Conservation (phyloP, 2,113 vertebrate species). For the Neolamprologus hecqui region DNA sequence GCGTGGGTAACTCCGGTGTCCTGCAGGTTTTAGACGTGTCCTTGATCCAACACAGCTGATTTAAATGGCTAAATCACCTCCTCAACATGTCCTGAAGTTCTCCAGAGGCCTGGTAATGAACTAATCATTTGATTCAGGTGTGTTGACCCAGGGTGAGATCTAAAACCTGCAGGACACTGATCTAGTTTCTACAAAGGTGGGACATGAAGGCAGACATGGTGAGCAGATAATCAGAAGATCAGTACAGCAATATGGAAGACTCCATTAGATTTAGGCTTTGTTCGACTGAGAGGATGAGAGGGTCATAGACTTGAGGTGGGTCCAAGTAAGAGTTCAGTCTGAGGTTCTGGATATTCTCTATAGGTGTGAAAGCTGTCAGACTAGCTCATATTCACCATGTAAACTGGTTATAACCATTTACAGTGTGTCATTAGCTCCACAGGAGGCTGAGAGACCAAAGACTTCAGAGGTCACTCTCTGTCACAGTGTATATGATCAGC, state of each 20-base stretch:
- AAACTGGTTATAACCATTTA: not conserved
- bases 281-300: not conserved
- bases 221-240: not conserved
- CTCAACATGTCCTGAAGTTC: not conserved
- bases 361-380: not conserved
- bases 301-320: not conserved
- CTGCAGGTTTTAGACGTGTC: too few species aligned
- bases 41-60: not conserved
- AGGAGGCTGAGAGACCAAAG: not conserved
- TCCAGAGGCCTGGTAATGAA: not conserved
- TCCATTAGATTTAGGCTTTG: not conserved
- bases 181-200: not conserved
- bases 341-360: not conserved
- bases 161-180: not conserved
- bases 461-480: not conserved
- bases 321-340: not conserved
- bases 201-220: not conserved
- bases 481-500: not conserved
- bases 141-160: fast-evolving
- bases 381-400: not conserved
- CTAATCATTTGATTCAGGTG: not conserved
- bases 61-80: fast-evolving
- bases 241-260: not conserved
- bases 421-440: not conserved
- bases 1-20: too few species aligned